These are phyloP conservation scores for Cryptoprocta ferox DNA, from an alignment of 2,797 vertebrate species.

Conservation along the genomic window DNA sequence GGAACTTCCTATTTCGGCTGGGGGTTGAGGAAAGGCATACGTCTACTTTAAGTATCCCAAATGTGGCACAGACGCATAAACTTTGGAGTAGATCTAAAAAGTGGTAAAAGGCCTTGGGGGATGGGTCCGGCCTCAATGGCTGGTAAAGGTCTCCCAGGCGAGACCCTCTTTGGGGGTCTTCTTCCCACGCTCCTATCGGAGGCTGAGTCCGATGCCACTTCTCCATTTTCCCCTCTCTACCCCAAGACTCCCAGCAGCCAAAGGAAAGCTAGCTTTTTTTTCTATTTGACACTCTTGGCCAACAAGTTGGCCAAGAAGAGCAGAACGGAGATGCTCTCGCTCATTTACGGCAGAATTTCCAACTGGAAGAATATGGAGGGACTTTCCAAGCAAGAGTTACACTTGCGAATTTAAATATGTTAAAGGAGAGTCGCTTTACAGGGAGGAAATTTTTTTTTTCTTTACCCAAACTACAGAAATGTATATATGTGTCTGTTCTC, in stretches of 20 bases:
- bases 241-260: not conserved
- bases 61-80: not conserved
- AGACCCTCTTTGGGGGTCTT: not conserved
- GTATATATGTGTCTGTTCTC: fast-evolving
- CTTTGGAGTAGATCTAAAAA: not conserved
- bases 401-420: not conserved
- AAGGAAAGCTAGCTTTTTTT: not conserved
- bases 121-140: not conserved
- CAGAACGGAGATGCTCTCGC: not conserved
- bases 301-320: not conserved
- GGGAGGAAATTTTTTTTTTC: not conserved
- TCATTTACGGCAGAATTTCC: not conserved
- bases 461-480: not conserved
- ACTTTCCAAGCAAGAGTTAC: not conserved
- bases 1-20: not conserved
- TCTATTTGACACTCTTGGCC: not conserved
- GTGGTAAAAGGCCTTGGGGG: not conserved
- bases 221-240: not conserved
- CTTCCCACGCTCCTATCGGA: not conserved
- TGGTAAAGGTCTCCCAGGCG: not conserved
- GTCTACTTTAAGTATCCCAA: not conserved
- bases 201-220: not conserved
- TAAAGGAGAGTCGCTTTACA: not conserved
- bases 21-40: not conserved
- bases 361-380: not conserved